phyloP scores from a whole-genome alignment of 2,888 invertebrate genomes.

The Spodoptera picta region DNA sequence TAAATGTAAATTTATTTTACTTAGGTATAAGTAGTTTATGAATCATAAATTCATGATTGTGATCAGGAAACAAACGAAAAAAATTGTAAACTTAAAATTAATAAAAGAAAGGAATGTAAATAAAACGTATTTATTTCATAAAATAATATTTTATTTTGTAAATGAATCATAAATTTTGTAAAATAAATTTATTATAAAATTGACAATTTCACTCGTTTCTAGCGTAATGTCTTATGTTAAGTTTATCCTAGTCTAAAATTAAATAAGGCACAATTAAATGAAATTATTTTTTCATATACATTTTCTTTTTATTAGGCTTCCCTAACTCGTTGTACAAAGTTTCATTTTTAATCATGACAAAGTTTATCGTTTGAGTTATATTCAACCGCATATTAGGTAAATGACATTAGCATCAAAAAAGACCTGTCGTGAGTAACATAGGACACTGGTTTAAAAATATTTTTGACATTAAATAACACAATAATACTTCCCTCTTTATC shows the following conservation, averaged over 20 bases:
- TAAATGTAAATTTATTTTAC: slow-evolving; percentile 2
- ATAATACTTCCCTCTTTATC: too few species aligned
- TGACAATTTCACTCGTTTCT: slow-evolving; percentile 26
- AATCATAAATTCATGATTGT: slow-evolving; percentile 3
- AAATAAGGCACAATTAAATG: slow-evolving; percentile 18
- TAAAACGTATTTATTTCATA: slow-evolving; percentile 8
- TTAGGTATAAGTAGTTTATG: slow-evolving; percentile 1
- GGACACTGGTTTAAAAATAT: too few species aligned
- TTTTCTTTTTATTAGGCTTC: background rate
- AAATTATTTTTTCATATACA: slow-evolving; percentile 2
- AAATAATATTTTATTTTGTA: slow-evolving; percentile 40
- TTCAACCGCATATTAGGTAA: too few species aligned
- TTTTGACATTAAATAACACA: too few species aligned
- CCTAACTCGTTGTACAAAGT: background rate
- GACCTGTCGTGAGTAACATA: too few species aligned
- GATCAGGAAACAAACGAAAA: too few species aligned
- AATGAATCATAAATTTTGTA: slow-evolving; percentile 33
- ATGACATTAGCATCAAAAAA: too few species aligned
- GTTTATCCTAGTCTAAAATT: slow-evolving; percentile 24
- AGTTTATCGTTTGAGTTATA: too few species aligned
- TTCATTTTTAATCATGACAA: background rate
- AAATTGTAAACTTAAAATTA: too few species aligned
- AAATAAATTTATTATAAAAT: slow-evolving; percentile 20
- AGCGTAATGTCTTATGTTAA: slow-evolving; percentile 22
- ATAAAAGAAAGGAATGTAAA: slow-evolving; percentile 1